phyloP scores from a whole-genome alignment of 2,888 invertebrate genomes.

The Ypsolopha sequella region DNA sequence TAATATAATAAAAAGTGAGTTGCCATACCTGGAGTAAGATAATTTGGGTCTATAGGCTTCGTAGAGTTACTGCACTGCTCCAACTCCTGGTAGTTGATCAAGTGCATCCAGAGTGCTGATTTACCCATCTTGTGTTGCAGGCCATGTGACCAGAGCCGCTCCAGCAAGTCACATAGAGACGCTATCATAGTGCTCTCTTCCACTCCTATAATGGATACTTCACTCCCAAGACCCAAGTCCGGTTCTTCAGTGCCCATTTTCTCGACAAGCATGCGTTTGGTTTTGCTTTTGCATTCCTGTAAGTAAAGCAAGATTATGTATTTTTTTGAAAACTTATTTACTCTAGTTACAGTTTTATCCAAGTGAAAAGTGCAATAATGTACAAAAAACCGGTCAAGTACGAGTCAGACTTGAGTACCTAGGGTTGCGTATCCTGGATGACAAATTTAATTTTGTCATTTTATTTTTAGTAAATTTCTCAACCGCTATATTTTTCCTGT shows the following conservation, averaged over 20 bases:
- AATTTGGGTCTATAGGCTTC: constrained; percentile 65
- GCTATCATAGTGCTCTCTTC: constrained; percentile 99
- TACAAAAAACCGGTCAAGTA: no score
- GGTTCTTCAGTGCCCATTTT: constrained; percentile 99
- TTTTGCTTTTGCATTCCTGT: constrained; percentile 93
- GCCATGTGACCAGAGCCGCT: constrained; percentile 98
- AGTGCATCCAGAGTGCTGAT: constrained; percentile 97
- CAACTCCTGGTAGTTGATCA: constrained; percentile 89
- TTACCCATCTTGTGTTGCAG: constrained; percentile 96
- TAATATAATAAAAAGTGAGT: background rate
- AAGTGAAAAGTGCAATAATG: no score
- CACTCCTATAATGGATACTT: constrained; percentile 77
- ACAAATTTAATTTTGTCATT: no score
- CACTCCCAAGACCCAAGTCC: constrained; percentile 90
- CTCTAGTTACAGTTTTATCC: no score
- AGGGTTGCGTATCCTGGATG: no score
- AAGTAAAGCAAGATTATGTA: constrained; percentile 6
- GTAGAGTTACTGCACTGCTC: constrained; percentile 75
- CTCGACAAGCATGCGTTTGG: constrained; percentile 98
- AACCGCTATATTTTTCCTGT: no score
- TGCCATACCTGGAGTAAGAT: constrained; percentile 62
- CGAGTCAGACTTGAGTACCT: no score
- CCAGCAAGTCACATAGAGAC: constrained; percentile 96
- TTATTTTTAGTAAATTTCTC: no score
- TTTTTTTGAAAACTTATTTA: constrained; percentile 2